Evolutionary conservation across 2,888 invertebrate genomes (phyloP), one percentile per base, ranked within the genome.

Genomic region (Thecocarcelia acutangulata): DNA sequence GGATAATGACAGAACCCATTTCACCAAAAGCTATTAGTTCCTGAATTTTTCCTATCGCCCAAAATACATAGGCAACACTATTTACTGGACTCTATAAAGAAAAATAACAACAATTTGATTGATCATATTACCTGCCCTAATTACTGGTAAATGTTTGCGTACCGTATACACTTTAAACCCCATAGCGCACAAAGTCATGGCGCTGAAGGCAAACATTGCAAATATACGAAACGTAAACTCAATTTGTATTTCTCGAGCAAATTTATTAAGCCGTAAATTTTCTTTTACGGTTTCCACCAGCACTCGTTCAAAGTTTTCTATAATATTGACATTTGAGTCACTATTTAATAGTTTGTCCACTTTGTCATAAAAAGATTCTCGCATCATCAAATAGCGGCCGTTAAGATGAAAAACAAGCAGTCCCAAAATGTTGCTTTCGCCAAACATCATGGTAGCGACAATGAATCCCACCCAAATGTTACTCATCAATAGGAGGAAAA

Each of bases 201-300:
- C 87, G 17, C 88, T 87, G 24, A 87, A 87, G 2, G 85, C 80
- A 58, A 89, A 86, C 84, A 86, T 85, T 9, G 87, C 76, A 52
- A 89, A 89, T 13, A 89, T 84, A 0, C 88, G 86, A 68, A 87
- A 85, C 0, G 85, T 85, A 48, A 86, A 88, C 15, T 86, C 86
- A 0, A 72, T 6, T 81, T 89, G 87, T 42, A 89, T 61, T 12
- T 85, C 79, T 1, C 72, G 79, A 0, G 84, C 85, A 68, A 89
- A 89, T 15, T 83, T 59, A 75, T 87, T 86, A 6, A 89, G 63
- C 0, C 77, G 69, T 2, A 86, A 83, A 73, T 87, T 87, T 3
- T 80, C 84, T 0, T 83, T 21, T 0, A 88, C 63, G 0, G 85
- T 83, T 3, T 73, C 42, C 6, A 83, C n/a, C 2, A 89, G n/a